Base-by-base conservation (phyloP, 2,888 invertebrate species). In the Drosophila mayaguana region DNA sequence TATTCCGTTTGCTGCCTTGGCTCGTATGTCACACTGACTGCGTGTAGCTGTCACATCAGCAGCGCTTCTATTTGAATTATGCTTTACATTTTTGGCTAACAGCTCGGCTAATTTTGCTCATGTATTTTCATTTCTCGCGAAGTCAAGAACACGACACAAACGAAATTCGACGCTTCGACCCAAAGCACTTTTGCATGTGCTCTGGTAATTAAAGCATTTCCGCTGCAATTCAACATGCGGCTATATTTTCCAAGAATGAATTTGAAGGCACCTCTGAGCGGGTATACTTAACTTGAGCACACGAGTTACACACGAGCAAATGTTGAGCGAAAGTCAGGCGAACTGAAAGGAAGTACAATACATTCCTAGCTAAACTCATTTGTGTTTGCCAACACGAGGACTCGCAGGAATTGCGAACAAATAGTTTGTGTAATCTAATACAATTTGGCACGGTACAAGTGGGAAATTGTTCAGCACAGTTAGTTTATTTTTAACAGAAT, bases 181-280 rank as follows among this genome's bases (percentile, higher is more conserved):
- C 40, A 67, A 63, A 66, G 56, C 46, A 63, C 62, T 70, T 56
- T 81, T 79, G 85, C 84, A 80, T 85, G 88, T 63, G 53, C 38
- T 14, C 54, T 28, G 50, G 72, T 62, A 88, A 88, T 85, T 81
- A 83, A 80, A 78, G 59, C 66, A 61, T 67, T 85, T 83, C 83
- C 80, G 62, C 28, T 79, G 77, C 72, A 88, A 51, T 76, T 64
- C 55, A 54, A 64, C 25, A 48, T 46, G 48, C 50, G 40, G 51
- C 40, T 43, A 20, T 50, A 54, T 69, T 73, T 73, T 78, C 70
- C 16, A 14, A 56, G 70, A 78, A 78, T 45, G 40, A 38, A 54
- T 53, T 48, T 40, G 18, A 14, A 6, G 42, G 32, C 45, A n/a
- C 32, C 25, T 50, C 20, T n/a, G 20, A 22, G 9, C 25, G 56